A percentile compares a stretch with the other conserved stretches of the same genome.
Evolutionary conservation across 2,797 vertebrate genomes (phyloP).

Genomic region (Onychomys arenicola): DNA sequence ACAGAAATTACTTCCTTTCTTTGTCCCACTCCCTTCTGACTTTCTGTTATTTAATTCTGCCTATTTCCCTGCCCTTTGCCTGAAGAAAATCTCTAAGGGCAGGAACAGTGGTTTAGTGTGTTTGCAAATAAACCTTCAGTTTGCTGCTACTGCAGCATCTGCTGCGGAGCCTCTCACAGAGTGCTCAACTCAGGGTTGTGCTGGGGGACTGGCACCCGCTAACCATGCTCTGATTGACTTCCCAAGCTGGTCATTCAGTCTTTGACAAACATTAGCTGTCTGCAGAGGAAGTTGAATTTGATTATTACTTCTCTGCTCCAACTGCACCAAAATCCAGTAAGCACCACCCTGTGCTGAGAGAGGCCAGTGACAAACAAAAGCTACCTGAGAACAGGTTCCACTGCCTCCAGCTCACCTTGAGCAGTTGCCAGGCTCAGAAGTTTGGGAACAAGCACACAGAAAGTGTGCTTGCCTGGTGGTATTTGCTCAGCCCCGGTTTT

Average conservation of each 20-base stretch:
- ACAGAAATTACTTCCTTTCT: neutral
- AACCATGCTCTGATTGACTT: conserved; percentile 43
- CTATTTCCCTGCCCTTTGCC: neutral
- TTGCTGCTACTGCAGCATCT: neutral
- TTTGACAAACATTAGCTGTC: conserved; percentile 68
- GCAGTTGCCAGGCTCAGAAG: neutral
- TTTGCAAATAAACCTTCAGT: neutral
- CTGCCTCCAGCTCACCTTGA: conserved; percentile 80
- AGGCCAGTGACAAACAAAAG: neutral
- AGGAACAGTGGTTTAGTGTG: neutral
- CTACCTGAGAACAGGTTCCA: conserved; percentile 48
- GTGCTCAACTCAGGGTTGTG: neutral
- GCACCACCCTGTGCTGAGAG: neutral
- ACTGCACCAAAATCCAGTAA: neutral
- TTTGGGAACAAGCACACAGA: conserved; percentile 34
- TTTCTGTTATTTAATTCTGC: neutral
- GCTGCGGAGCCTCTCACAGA: neutral
- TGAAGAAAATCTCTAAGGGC: neutral
- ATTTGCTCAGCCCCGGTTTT: conserved; percentile 75
- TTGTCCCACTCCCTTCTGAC: too few relatives aligned
- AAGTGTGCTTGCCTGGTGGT: neutral
- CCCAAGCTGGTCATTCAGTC: conserved; percentile 40
- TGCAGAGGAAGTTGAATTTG: conserved; percentile 21
- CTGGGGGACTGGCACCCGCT: neutral
- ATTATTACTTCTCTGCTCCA: conserved; percentile 10